Percentiles rank a stretch among this genome's conserved stretches.
Conservation (phyloP, 2,888 invertebrate species). For the Tromatobia lineatoria region DNA sequence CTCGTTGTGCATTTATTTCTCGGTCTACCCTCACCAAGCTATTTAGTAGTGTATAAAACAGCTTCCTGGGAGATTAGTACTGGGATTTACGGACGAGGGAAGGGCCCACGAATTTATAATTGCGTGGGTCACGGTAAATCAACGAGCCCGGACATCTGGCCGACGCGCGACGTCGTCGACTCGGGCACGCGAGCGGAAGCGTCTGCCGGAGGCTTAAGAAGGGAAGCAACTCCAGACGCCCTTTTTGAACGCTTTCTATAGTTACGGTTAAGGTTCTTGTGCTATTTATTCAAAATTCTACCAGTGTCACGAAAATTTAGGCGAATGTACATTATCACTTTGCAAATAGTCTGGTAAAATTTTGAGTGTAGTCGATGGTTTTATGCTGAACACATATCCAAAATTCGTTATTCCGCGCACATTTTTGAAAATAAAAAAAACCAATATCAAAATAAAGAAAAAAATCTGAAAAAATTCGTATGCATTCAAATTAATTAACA, state of each 20-base stretch:
- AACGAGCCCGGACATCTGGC: constrained; percentile 52
- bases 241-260: constrained; percentile 8
- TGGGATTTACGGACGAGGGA: constrained; percentile 41
- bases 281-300: no score
- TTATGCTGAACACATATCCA: no score
- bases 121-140: constrained; percentile 57
- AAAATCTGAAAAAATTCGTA: no score
- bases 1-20: constrained; percentile 1
- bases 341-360: no score
- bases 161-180: constrained; percentile 14
- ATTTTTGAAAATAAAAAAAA: no score
- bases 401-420: no score
- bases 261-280: background rate
- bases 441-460: no score
- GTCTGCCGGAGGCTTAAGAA: constrained; percentile 11
- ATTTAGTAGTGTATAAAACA: constrained; percentile 23
- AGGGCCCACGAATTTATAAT: constrained; percentile 53
- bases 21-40: background rate
- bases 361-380: no score
- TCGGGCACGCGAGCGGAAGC: constrained; percentile 53
- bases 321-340: no score
- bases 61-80: constrained; percentile 37
- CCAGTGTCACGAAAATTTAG: no score
- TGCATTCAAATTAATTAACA: no score
- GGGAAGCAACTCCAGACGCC: background rate